These are phyloP conservation scores for Argya squamiceps DNA, from an alignment of 2,797 vertebrate genomes.

Conservation along the genomic window DNA sequence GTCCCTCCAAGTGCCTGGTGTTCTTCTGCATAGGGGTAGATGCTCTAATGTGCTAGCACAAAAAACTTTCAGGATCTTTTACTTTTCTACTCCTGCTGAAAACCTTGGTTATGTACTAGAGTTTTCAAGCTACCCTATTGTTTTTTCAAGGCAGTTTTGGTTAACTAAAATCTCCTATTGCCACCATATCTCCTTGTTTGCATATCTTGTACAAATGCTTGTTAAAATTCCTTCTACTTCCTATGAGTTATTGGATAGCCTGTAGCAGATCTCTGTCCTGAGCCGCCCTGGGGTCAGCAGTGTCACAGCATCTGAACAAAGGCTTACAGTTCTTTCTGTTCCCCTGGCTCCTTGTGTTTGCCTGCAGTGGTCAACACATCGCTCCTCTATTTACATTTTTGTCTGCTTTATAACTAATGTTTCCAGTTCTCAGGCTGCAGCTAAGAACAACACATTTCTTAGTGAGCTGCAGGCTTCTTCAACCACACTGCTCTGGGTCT, in stretches of 20 bases:
- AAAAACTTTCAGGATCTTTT: background rate
- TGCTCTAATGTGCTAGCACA: background rate
- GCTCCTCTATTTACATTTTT: background rate
- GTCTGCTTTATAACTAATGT: background rate
- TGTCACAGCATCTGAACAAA: constrained; percentile 25
- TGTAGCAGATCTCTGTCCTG: background rate
- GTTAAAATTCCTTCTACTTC: background rate
- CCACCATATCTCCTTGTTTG: background rate
- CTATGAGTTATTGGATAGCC: background rate
- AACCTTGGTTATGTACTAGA: background rate
- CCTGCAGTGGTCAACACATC: background rate
- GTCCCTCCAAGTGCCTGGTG: background rate
- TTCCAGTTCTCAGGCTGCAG: background rate
- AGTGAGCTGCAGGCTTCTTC: background rate
- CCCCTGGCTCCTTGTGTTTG: background rate
- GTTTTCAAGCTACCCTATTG: background rate
- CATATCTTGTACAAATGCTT: background rate
- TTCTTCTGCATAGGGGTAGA: background rate
- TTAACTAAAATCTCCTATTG: background rate
- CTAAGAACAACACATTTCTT: background rate
- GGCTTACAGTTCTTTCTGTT: constrained; percentile 12
- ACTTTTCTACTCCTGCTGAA: background rate
- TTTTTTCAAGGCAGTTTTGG: background rate
- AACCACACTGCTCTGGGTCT: background rate
- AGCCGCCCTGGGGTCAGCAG: background rate